These are phyloP conservation scores for Ophion ellenae DNA, from an alignment of 2,888 invertebrate genomes.

Conservation along the genomic window DNA sequence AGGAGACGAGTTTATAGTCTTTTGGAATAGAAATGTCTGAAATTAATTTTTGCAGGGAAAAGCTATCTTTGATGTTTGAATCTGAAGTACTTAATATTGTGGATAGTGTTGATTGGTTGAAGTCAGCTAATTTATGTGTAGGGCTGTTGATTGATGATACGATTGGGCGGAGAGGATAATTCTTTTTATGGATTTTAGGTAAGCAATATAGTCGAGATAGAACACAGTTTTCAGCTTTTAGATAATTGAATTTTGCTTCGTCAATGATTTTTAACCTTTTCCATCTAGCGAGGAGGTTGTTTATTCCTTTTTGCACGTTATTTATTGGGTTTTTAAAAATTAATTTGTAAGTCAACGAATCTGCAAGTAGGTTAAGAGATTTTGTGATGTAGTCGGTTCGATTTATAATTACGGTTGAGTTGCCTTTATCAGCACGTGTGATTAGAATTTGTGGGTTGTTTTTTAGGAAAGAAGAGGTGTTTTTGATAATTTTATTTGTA, in stretches of 20 bases:
- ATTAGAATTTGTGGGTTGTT: conserved; percentile 15
- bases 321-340: background rate
- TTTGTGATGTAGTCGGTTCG: conserved; percentile 5
- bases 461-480: conserved; percentile 10
- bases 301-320: too few relatives aligned
- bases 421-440: conserved; percentile 32
- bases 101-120: background rate
- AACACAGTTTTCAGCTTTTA: too few relatives aligned
- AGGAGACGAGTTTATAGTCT: conserved; percentile 20
- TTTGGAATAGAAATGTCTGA: conserved; percentile 11
- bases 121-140: background rate
- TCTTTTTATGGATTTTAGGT: too few relatives aligned
- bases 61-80: too few relatives aligned
- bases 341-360: conserved; percentile 13
- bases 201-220: too few relatives aligned
- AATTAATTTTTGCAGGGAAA: too few relatives aligned
- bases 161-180: background rate
- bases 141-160: too few relatives aligned
- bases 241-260: too few relatives aligned
- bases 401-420: background rate
- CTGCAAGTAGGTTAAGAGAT: background rate
- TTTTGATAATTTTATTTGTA: conserved; percentile 5
- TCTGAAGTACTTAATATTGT: background rate
- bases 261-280: too few relatives aligned
- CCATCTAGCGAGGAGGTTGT: too few relatives aligned